Percentiles rank a stretch among this genome's conserved stretches.
phyloP scores from a whole-genome alignment of 2,888 invertebrate genomes.

The Litoditis marina region DNA sequence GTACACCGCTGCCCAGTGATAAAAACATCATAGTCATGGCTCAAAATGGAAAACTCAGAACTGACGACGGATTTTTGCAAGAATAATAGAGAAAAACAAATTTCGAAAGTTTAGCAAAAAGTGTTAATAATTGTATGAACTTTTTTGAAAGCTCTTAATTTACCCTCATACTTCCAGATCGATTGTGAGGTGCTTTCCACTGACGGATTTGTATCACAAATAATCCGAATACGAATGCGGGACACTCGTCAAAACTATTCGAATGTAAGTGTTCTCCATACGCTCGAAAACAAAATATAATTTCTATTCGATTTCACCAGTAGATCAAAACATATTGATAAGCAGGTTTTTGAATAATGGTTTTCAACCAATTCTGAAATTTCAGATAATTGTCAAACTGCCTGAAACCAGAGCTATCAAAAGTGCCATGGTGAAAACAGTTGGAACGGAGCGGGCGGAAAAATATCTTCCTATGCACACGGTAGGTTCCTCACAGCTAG shows the following conservation, averaged over 20 bases:
- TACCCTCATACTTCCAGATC: too few species aligned
- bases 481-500: not conserved
- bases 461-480: not conserved
- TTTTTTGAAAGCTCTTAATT: too few species aligned
- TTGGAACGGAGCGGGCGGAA: conserved; percentile 18
- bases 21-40: too few species aligned
- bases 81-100: not conserved
- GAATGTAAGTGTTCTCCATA: conserved; percentile 15
- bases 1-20: too few species aligned
- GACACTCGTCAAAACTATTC: conserved; percentile 8
- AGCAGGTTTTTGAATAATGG: not conserved
- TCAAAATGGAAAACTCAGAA: conserved; percentile 3
- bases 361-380: not conserved
- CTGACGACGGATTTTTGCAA: conserved; percentile 1
- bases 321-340: not conserved
- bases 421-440: conserved; percentile 28
- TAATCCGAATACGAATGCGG: conserved; percentile 25
- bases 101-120: too few species aligned
- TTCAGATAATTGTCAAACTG: conserved; percentile 37
- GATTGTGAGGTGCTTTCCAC: conserved; percentile 23
- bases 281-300: not conserved
- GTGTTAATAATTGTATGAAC: too few species aligned
- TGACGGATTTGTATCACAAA: conserved; percentile 40
- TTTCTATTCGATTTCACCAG: not conserved
- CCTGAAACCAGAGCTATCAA: conserved; percentile 35